These are phyloP conservation scores for Drosophila eohydei DNA, from an alignment of 2,888 invertebrate genomes.

Conservation along the genomic window DNA sequence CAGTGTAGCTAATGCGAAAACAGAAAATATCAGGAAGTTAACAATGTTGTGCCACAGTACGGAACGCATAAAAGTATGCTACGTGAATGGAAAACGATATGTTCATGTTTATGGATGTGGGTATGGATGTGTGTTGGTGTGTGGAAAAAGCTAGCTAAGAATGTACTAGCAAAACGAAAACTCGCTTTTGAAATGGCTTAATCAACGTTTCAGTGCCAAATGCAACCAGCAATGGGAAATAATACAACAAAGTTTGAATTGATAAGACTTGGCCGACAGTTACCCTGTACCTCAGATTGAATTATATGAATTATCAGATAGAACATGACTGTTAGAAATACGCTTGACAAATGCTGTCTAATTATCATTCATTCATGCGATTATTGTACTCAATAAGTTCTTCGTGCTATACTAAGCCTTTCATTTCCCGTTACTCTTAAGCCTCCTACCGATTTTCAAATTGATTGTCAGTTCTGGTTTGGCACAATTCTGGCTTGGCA, in stretches of 20 bases:
- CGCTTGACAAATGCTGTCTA: not conserved
- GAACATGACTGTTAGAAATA: not conserved
- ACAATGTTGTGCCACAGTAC: conserved; percentile 46
- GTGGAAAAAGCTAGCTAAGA: not conserved
- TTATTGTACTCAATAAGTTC: not conserved
- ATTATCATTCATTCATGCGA: not conserved
- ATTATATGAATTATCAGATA: not conserved
- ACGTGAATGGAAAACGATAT: conserved; percentile 50
- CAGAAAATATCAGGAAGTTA: conserved; percentile 38
- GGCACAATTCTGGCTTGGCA: not conserved
- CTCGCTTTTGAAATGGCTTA: conserved; percentile 31
- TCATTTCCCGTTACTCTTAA: not conserved
- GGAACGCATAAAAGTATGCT: conserved; percentile 62
- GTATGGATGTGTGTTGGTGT: not conserved
- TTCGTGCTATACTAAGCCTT: not conserved
- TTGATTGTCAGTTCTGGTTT: not conserved
- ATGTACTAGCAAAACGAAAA: conserved; percentile 1
- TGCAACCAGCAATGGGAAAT: conserved; percentile 20
- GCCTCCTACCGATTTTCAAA: not conserved
- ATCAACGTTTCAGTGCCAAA: conserved; percentile 48
- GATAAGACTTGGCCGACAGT: not conserved
- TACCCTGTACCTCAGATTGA: not conserved
- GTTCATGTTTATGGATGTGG: not conserved
- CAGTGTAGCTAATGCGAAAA: conserved; percentile 44
- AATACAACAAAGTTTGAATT: not conserved